These are phyloP conservation scores for Heterochromis multidens DNA, from an alignment of 2,113 vertebrate species.

Conservation along the genomic window DNA sequence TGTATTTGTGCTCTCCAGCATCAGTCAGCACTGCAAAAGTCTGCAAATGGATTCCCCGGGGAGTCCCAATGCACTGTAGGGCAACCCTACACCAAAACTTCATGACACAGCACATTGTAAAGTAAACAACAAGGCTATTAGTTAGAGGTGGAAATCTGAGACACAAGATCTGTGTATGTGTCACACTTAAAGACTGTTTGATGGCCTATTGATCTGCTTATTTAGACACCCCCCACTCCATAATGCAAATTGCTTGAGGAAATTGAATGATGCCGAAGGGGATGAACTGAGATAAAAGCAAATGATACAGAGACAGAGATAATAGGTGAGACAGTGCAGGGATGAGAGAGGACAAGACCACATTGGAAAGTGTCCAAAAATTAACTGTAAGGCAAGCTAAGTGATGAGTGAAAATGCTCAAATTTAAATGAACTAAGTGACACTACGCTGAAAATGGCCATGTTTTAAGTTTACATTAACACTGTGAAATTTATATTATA, in stretches of 20 bases:
- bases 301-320: slow-evolving; percentile 34
- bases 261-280: slow-evolving; percentile 73
- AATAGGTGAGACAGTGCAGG: slow-evolving; percentile 6
- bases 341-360: neutral
- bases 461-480: neutral
- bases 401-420: neutral
- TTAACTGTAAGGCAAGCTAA: neutral
- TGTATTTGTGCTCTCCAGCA: neutral
- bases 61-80: slow-evolving; percentile 70
- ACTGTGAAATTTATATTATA: neutral
- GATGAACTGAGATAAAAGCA: slow-evolving; percentile 49
- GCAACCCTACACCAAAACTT: slow-evolving; percentile 75
- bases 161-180: slow-evolving; percentile 60
- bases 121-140: slow-evolving; percentile 85
- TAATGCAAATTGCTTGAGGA: slow-evolving; percentile 75
- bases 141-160: slow-evolving; percentile 82
- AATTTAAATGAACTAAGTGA: neutral
- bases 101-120: slow-evolving; percentile 78
- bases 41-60: slow-evolving; percentile 55
- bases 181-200: slow-evolving; percentile 77
- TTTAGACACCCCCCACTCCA: slow-evolving; percentile 73
- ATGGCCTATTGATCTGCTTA: slow-evolving; percentile 84
- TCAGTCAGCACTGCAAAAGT: neutral
- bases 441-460: neutral
- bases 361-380: slow-evolving; percentile 10